Conservation (phyloP, 1,140 invertebrate genomes). For the Campoletis sonorensis region DNA sequence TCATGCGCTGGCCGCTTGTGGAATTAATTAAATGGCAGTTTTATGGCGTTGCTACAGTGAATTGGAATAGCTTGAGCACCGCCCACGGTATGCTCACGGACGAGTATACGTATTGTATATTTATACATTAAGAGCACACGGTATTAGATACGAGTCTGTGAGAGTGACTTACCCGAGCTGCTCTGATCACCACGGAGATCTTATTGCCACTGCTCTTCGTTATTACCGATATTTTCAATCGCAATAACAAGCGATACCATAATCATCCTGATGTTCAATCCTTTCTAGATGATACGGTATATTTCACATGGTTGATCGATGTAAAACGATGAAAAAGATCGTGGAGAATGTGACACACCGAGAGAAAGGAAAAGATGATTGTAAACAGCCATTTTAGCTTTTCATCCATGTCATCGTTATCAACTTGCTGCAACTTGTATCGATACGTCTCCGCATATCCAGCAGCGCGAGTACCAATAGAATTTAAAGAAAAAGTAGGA, state of each 20-base stretch:
- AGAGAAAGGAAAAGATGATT: constrained; percentile 2
- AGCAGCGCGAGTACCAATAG: not conserved
- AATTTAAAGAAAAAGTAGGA: constrained; percentile 4
- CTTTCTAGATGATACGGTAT: not conserved
- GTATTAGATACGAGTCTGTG: constrained; percentile 24
- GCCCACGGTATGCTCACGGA: constrained; percentile 30
- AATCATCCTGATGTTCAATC: not conserved
- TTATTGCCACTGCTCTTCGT: not conserved
- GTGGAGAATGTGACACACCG: not conserved
- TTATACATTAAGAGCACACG: constrained; percentile 35
- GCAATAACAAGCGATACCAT: constrained; percentile 25
- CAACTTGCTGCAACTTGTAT: constrained; percentile 10
- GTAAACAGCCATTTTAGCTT: not conserved
- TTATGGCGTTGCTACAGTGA: constrained; percentile 51
- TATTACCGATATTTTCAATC: constrained; percentile 17
- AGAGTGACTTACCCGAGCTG: not conserved
- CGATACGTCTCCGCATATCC: not conserved
- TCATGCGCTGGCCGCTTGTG: constrained; percentile 46
- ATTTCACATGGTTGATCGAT: not conserved
- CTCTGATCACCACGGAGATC: not conserved
- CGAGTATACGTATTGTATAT: constrained; percentile 26
- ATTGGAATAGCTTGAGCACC: constrained; percentile 49
- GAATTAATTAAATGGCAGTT: constrained; percentile 57
- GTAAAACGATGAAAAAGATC: not conserved
- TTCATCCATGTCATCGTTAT: constrained; percentile 9